phyloP scores from a whole-genome alignment of 1,140 invertebrate species.

The Papilio polytes region DNA sequence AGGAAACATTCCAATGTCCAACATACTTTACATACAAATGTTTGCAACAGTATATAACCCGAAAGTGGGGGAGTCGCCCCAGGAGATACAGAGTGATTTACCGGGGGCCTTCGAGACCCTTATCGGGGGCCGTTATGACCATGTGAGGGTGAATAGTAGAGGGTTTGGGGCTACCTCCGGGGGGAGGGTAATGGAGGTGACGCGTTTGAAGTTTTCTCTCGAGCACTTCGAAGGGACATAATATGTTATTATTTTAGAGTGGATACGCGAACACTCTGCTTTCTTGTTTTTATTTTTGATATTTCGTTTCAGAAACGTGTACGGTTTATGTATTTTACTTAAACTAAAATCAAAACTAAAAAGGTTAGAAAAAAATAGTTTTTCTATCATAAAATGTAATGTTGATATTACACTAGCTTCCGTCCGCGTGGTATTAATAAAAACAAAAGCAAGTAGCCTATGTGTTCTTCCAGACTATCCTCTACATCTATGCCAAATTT shows the following conservation, averaged over 20 bases:
- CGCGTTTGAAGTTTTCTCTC: slow-evolving; percentile 59
- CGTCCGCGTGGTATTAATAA: too few species aligned
- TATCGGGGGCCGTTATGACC: slow-evolving; percentile 81
- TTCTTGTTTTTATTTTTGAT: slow-evolving; percentile 28
- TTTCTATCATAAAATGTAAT: neutral
- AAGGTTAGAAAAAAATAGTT: neutral
- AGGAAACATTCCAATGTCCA: slow-evolving; percentile 55
- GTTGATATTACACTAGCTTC: neutral
- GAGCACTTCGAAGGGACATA: slow-evolving; percentile 70
- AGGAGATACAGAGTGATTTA: slow-evolving; percentile 75
- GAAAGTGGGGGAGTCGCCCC: slow-evolving; percentile 63
- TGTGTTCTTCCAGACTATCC: too few species aligned
- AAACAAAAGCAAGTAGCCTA: too few species aligned
- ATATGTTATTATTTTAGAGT: slow-evolving; percentile 56
- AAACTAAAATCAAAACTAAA: neutral
- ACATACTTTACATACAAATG: slow-evolving; percentile 50
- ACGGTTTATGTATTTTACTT: neutral
- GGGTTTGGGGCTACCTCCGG: slow-evolving; percentile 47
- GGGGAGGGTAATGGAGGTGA: slow-evolving; percentile 58
- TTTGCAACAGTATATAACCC: slow-evolving; percentile 54
- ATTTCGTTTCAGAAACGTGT: slow-evolving; percentile 2
- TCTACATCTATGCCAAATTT: too few species aligned
- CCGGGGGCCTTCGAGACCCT: slow-evolving; percentile 74
- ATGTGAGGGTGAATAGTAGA: slow-evolving; percentile 78
- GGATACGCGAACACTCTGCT: slow-evolving; percentile 1